Conservation (phyloP, 1,140 invertebrate species). For the Diabrotica undecimpunctata region DNA sequence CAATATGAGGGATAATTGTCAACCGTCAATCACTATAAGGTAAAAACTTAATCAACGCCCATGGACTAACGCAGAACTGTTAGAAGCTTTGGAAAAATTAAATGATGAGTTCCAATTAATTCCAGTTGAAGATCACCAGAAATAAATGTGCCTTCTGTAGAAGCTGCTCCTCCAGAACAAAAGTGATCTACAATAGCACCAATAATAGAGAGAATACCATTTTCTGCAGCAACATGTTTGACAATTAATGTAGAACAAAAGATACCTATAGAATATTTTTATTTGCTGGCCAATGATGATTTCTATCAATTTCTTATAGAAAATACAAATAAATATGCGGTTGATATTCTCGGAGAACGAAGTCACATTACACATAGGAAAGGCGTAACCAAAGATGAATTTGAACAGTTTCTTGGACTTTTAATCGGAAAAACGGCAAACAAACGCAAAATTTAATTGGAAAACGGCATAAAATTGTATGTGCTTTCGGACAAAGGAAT, state of each 20-base stretch:
- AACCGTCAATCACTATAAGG: no score
- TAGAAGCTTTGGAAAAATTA: neutral
- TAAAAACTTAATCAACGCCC: no score
- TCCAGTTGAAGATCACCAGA: neutral
- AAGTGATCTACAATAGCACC: constrained; percentile 2
- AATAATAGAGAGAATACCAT: neutral
- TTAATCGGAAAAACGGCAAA: neutral
- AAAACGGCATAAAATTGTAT: constrained; percentile 2
- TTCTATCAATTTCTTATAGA: constrained; percentile 4
- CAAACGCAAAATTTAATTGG: neutral
- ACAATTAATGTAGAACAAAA: constrained; percentile 1
- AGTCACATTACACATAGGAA: no score
- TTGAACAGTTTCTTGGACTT: neutral
- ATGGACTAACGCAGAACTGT: neutral
- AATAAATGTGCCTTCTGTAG: neutral
- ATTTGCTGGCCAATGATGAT: constrained; percentile 1
- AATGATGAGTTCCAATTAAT: neutral
- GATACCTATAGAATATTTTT: no score
- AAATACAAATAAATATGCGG: no score
- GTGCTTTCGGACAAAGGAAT: neutral
- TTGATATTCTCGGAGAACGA: no score
- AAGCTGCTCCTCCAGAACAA: neutral
- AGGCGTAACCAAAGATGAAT: no score
- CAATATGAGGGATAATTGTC: no score
- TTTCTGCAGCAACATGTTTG: constrained; percentile 4